A percentile compares a stretch with the other conserved stretches of the same genome.
Evolutionary conservation across 1,140 invertebrate genomes (phyloP).

Genomic region (Holcopasites calliopsidis): DNA sequence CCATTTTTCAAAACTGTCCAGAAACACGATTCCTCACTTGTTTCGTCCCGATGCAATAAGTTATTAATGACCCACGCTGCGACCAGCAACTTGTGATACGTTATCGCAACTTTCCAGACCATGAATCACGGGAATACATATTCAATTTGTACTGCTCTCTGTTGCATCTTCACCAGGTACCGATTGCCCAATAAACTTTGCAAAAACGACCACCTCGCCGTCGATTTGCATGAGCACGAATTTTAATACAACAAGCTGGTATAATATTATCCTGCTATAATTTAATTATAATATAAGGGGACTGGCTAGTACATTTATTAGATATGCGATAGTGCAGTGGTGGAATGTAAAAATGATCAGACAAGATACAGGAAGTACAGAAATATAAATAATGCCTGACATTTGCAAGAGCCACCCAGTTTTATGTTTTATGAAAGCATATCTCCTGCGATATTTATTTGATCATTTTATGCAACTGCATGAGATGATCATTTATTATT

Average conservation of each 20-base stretch:
- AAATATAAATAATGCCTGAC: too few species aligned
- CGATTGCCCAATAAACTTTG: background rate
- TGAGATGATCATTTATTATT: too few species aligned
- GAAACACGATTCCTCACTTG: conserved; percentile 6
- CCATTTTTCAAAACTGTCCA: conserved; percentile 2
- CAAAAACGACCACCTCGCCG: background rate
- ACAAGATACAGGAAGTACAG: too few species aligned
- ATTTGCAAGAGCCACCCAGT: too few species aligned
- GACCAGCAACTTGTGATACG: conserved; percentile 7
- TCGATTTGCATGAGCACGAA: background rate
- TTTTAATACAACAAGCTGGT: background rate
- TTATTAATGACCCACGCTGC: conserved; percentile 23
- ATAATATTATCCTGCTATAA: too few species aligned
- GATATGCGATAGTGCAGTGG: too few species aligned
- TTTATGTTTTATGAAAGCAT: too few species aligned
- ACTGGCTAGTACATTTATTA: too few species aligned
- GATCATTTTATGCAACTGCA: too few species aligned
- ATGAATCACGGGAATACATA: conserved; percentile 23
- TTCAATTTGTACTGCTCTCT: conserved; percentile 20
- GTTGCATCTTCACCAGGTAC: conserved; percentile 12
- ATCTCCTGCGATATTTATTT: too few species aligned
- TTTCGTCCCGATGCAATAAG: conserved; percentile 11
- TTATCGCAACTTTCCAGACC: conserved; percentile 24
- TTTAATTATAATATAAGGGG: too few species aligned
- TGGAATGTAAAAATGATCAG: too few species aligned